A percentile compares a stretch with the other conserved stretches of the same genome.
phyloP scores from a whole-genome alignment of 2,888 invertebrate genomes.

The Amphiduros pacificus region DNA sequence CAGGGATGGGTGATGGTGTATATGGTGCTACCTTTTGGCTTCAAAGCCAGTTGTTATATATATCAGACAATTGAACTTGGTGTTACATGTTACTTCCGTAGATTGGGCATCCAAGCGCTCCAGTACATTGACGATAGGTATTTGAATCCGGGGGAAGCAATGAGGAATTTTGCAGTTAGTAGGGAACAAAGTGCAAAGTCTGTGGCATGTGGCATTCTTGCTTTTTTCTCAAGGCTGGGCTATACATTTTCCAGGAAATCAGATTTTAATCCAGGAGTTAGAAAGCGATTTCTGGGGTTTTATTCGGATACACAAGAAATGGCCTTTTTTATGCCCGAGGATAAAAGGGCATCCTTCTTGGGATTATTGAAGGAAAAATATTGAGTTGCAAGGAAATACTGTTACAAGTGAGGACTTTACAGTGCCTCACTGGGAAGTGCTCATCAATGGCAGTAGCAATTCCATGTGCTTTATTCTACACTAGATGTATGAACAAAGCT shows the following conservation, averaged over 20 bases:
- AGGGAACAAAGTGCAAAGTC: not conserved
- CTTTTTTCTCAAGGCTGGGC: not conserved
- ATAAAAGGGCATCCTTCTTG: not conserved
- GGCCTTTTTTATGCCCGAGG: not conserved
- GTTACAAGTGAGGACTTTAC: not conserved
- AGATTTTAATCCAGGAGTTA: not conserved
- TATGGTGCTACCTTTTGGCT: not conserved
- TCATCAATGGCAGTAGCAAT: not conserved
- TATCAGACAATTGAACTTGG: not conserved
- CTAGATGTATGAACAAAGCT: not conserved
- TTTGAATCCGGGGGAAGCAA: not conserved
- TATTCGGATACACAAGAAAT: not conserved
- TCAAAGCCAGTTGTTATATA: not conserved
- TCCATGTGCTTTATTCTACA: not conserved
- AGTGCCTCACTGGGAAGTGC: not conserved
- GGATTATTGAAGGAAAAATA: not conserved
- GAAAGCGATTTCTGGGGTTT: not conserved
- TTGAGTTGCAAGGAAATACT: no score
- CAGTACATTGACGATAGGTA: not conserved
- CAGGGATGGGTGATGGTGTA: not conserved
- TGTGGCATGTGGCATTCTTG: not conserved
- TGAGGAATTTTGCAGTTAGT: not conserved
- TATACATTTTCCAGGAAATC: not conserved
- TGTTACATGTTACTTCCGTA: not conserved
- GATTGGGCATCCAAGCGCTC: not conserved